Conservation (phyloP, 2,888 invertebrate species). For the Gortyna flavago region DNA sequence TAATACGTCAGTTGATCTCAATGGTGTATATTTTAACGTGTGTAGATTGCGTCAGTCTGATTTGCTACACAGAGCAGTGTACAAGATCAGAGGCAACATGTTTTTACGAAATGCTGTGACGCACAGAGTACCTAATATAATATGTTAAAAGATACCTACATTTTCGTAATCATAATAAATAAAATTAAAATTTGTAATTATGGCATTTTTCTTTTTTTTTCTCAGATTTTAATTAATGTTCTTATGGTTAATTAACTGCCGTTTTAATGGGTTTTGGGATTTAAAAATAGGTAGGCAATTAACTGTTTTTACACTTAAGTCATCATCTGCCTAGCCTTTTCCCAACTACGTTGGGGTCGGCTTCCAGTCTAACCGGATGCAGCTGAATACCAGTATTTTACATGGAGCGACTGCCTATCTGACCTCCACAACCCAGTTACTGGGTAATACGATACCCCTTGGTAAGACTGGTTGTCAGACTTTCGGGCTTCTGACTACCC, state of each 20-base stretch:
- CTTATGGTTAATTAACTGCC: constrained; percentile 5
- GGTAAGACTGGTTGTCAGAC: no score
- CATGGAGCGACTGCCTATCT: no score
- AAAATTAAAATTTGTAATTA: constrained; percentile 36
- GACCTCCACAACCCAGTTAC: no score
- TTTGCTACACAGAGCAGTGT: constrained; percentile 20
- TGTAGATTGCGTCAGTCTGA: constrained; percentile 37
- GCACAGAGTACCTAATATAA: constrained; percentile 54
- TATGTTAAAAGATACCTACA: constrained; percentile 48
- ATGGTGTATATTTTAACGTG: constrained; percentile 60
- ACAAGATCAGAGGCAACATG: constrained; percentile 24
- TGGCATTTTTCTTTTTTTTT: constrained; percentile 27
- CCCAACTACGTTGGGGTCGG: no score
- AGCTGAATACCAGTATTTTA: no score
- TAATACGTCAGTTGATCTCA: constrained; percentile 76
- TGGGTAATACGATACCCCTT: no score
- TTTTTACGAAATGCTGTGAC: constrained; percentile 46
- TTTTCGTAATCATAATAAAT: constrained; percentile 51
- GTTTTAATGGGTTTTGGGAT: constrained; percentile 2
- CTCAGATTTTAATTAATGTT: not conserved
- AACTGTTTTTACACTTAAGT: not conserved
- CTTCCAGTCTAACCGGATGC: no score
- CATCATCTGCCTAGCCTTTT: no score
- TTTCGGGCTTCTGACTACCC: no score
- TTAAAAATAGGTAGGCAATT: not conserved